A percentile compares a stretch with the other conserved stretches of the same genome.
Evolutionary conservation across 1,140 invertebrate genomes (phyloP).

Genomic region (Drosophila virilis): DNA sequence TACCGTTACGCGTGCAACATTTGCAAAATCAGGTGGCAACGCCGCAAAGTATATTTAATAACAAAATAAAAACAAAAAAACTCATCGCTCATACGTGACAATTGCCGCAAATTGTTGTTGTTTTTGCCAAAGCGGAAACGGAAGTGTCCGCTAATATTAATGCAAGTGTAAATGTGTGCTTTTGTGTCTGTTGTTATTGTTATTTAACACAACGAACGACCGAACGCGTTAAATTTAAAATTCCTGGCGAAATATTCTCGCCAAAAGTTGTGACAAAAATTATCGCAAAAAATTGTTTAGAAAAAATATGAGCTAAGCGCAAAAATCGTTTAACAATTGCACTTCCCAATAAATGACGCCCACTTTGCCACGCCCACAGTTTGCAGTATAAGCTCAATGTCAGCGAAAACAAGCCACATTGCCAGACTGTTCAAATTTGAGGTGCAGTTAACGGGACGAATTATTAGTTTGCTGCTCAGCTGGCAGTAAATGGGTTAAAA

Average conservation of each 20-base stretch:
- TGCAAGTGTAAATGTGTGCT: constrained; percentile 9
- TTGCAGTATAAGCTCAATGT: constrained; percentile 23
- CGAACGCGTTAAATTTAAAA: not conserved
- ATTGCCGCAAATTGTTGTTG: constrained; percentile 5
- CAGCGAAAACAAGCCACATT: constrained; percentile 14
- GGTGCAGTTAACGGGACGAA: constrained; percentile 17
- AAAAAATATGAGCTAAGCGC: not conserved
- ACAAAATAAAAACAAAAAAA: not conserved
- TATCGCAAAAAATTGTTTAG: not conserved
- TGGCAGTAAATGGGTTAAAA: constrained; percentile 83
- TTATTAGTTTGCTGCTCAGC: constrained; percentile 72
- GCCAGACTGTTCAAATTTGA: constrained; percentile 5
- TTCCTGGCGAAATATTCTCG: not conserved
- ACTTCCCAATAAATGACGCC: constrained; percentile 4
- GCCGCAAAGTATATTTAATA: constrained; percentile 3
- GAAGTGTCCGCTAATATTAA: constrained; percentile 34
- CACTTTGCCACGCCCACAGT: constrained; percentile 18
- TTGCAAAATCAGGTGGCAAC: constrained; percentile 26
- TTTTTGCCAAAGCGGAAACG: constrained; percentile 43
- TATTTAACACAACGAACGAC: not conserved
- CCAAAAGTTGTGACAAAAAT: not conserved
- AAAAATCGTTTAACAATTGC: not conserved
- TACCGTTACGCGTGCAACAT: constrained; percentile 16
- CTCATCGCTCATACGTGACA: constrained; percentile 20
- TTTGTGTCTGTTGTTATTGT: not conserved